A percentile compares a stretch with the other conserved stretches of the same genome.
Evolutionary conservation across 2,888 invertebrate species (phyloP).

Genomic region (Sepiola atlantica): DNA sequence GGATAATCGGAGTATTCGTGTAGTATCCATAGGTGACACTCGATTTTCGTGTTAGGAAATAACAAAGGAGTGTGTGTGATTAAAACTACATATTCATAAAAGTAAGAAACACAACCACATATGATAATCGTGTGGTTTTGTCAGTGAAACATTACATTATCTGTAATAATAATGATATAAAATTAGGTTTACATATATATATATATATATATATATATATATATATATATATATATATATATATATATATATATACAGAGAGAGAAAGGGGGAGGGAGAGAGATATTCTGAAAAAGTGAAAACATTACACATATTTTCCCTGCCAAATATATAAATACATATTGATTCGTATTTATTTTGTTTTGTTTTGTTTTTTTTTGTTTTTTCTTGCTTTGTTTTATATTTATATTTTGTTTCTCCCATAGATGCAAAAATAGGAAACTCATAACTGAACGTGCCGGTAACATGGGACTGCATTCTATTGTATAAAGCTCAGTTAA

Average conservation of each 20-base stretch:
- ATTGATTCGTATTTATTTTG: background rate
- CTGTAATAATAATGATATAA: no score
- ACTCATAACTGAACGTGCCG: background rate
- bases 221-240: background rate
- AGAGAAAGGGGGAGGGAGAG: no score
- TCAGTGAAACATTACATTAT: no score
- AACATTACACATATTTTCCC: background rate
- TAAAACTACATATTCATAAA: no score
- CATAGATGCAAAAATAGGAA: background rate
- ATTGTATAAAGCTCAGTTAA: conserved; percentile 18
- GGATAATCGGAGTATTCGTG: no score
- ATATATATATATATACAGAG: background rate
- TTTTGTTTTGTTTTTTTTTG: background rate
- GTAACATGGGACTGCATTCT: conserved; percentile 13
- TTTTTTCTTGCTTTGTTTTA: background rate
- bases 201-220: background rate
- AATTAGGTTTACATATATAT: background rate
- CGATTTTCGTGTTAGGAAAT: no score
- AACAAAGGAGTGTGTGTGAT: no score
- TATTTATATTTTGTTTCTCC: background rate
- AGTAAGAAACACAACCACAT: no score
- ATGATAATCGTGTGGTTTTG: no score
- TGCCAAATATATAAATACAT: background rate
- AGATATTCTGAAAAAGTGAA: no score
- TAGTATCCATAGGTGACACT: no score